Evolutionary conservation across 2,888 invertebrate species (phyloP).

Genomic region (Pachycephus smyrnensis): DNA sequence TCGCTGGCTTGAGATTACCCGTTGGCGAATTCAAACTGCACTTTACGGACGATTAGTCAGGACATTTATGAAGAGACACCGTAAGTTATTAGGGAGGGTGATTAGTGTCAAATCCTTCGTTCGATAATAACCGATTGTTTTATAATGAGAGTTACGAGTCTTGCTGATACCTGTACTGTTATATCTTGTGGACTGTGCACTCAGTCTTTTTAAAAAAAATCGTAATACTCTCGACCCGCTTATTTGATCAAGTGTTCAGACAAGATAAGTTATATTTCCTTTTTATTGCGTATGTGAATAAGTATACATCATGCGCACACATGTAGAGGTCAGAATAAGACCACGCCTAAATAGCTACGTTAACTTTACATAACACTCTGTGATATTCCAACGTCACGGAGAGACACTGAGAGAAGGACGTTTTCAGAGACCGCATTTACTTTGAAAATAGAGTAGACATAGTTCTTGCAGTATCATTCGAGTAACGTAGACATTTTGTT

Average conservation of each 20-base stretch:
- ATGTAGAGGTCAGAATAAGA: background rate
- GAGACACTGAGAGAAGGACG: background rate
- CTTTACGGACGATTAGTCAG: background rate
- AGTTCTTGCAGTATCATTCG: background rate
- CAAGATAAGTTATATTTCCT: background rate
- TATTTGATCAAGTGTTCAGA: background rate
- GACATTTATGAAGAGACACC: background rate
- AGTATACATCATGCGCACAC: background rate
- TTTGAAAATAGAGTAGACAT: background rate
- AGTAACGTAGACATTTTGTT: background rate
- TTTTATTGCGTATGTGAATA: background rate
- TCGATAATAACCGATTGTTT: background rate
- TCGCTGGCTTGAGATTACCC: background rate
- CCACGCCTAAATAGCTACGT: background rate
- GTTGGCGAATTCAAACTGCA: background rate
- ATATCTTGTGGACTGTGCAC: background rate
- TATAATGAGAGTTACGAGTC: background rate
- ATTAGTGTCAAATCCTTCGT: background rate
- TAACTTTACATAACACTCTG: background rate
- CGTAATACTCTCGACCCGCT: background rate
- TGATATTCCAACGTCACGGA: background rate
- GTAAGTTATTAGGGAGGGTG: background rate
- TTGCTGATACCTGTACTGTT: background rate
- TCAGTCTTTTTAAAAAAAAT: background rate
- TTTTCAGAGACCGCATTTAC: background rate